Conservation (phyloP, 2,797 vertebrate genomes). For the Pangasius krempfi region DNA sequence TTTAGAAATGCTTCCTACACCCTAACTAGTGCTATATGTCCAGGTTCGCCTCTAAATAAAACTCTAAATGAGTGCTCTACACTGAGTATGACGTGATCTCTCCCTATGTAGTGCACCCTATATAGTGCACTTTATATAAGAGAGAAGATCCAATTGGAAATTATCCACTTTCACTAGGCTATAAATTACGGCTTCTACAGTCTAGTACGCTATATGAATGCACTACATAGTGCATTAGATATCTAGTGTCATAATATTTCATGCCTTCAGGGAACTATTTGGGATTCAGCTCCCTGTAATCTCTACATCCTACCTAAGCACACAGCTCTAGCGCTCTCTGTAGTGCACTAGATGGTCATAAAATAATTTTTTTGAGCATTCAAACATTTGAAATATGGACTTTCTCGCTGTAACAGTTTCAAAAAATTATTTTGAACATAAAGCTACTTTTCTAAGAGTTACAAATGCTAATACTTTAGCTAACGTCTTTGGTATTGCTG, state of each 20-base stretch:
- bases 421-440: neutral
- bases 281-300: neutral
- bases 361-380: neutral
- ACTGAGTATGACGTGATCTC: neutral
- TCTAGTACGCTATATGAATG: neutral
- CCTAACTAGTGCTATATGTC: neutral
- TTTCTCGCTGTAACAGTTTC: neutral
- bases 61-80: neutral
- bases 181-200: neutral
- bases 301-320: neutral
- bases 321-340: neutral
- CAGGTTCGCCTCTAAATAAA: neutral
- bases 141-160: too few relatives aligned
- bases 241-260: neutral
- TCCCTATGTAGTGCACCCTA: neutral
- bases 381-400: neutral
- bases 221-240: neutral
- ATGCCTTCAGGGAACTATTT: neutral
- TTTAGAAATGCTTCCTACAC: neutral
- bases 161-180: neutral
- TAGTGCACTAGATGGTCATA: neutral
- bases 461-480: neutral
- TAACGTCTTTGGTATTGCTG: slow-evolving; percentile 29
- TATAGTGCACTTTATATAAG: neutral
- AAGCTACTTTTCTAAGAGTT: neutral